Base-by-base conservation (phyloP, 2,888 invertebrate species). In the Geotrupes spiniger region DNA sequence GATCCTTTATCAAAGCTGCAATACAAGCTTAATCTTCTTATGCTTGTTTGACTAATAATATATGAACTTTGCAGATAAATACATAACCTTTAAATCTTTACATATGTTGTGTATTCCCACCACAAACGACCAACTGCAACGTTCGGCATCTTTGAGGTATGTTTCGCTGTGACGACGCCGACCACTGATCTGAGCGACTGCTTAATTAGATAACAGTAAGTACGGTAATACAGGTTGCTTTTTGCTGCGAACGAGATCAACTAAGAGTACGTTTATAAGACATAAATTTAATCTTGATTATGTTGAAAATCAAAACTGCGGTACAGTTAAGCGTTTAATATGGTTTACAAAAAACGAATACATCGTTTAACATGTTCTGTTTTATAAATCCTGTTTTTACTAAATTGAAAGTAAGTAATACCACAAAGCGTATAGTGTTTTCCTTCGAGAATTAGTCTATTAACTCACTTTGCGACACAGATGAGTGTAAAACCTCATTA, bases 131-230 rank as follows among this genome's bases (percentile, higher is more conserved):
- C 33, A 33, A 10, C 14, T 9, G 14, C 11, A 14, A 14, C 33
- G 33, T 5, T 14, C 12, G 9, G 33, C 33, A 21, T 4, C 33
- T 12, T 12, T 33, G 33, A 14, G 21, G 3, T 21, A 21, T 21
- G 21, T 21, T 21, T 3, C 21, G 6, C 11, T 14, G 33, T 15
- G 33, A 8, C 15, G 33, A 33, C 10, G 11, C 4, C 25, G 40
- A 40, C 14, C 40, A 15, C 25, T 25, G 27, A 40, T 26, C 40
- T 40, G 40, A 27, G 27, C 40, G 11, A 27, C 25, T 26, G 26
- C 40, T 40, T 40, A 40, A 40, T 40, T 40, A 40, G 40, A 40
- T 40, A 40, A 40, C 40, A 40, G 40, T 40, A 40, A 40, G 21
- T 40, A 40, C 40, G 14, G 40, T 40, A 40, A 40, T 40, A 25